Evolutionary conservation across 2,113 vertebrate genomes (phyloP).

Genomic region (Pluvialis apricaria): DNA sequence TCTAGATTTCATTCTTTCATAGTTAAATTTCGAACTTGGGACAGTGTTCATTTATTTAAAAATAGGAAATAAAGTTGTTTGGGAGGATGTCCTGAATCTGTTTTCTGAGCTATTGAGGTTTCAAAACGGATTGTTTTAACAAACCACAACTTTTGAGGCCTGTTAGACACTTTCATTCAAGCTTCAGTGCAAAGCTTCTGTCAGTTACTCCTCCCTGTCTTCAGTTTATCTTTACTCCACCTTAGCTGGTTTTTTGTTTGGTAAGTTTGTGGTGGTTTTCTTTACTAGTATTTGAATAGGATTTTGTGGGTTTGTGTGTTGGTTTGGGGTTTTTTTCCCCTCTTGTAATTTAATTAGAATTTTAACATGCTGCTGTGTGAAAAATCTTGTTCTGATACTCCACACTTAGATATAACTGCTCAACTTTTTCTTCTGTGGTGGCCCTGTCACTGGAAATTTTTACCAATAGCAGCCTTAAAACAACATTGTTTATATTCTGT

Average conservation of each 20-base stretch:
- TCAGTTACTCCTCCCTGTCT: background rate
- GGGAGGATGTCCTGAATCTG: background rate
- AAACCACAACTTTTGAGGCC: background rate
- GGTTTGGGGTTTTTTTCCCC: no score
- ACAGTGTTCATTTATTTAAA: background rate
- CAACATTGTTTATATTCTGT: background rate
- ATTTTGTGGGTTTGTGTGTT: background rate
- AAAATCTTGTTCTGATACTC: background rate
- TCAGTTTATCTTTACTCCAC: background rate
- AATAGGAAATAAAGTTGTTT: background rate
- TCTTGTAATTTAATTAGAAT: background rate
- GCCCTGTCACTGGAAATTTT: background rate
- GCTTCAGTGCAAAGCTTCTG: background rate
- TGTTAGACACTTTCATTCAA: background rate
- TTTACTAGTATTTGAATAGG: background rate
- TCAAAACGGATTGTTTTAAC: background rate
- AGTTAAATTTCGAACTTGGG: background rate
- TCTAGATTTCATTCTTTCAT: background rate
- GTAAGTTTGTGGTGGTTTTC: background rate
- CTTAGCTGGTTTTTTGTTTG: background rate
- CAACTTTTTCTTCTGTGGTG: background rate
- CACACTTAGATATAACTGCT: background rate
- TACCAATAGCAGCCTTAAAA: background rate
- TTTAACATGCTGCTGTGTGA: background rate
- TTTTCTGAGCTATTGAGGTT: background rate